Evolutionary conservation across 1,140 invertebrate species (phyloP).

Genomic region (Sitobion miscanthi): DNA sequence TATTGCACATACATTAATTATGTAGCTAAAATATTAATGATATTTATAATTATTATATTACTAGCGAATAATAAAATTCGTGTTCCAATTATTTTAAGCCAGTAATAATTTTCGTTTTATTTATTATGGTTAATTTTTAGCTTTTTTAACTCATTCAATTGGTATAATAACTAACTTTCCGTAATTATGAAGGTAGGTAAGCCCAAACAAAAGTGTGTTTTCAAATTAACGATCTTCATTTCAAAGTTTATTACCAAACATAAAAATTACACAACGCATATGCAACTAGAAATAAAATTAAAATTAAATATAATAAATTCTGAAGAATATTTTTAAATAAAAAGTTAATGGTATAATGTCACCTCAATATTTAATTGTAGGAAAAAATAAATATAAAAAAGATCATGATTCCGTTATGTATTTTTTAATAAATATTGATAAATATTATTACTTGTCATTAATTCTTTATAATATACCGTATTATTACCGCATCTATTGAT

Average conservation of each 20-base stretch:
- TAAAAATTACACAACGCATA: conserved; percentile 14
- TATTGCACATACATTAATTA: neutral
- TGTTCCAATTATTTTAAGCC: neutral
- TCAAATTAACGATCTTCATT: neutral
- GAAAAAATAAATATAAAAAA: neutral
- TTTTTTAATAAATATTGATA: neutral
- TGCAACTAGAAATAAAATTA: neutral
- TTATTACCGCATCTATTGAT: neutral
- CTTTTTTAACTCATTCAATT: neutral
- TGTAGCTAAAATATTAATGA: neutral
- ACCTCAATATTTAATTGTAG: neutral
- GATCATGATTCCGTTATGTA: neutral
- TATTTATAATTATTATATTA: neutral
- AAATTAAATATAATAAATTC: neutral
- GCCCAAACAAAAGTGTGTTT: neutral
- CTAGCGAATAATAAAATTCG: neutral
- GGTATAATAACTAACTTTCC: neutral
- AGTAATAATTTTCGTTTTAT: neutral
- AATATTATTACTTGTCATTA: neutral
- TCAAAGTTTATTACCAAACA: conserved; percentile 1
- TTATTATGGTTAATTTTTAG: conserved; percentile 4
- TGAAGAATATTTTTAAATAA: neutral
- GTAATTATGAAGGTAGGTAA: conserved; percentile 11
- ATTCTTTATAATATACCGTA: neutral
- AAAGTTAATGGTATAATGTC: neutral